These are phyloP conservation scores for Pristionchus entomophagus DNA, from an alignment of 2,888 invertebrate species.

Conservation along the genomic window DNA sequence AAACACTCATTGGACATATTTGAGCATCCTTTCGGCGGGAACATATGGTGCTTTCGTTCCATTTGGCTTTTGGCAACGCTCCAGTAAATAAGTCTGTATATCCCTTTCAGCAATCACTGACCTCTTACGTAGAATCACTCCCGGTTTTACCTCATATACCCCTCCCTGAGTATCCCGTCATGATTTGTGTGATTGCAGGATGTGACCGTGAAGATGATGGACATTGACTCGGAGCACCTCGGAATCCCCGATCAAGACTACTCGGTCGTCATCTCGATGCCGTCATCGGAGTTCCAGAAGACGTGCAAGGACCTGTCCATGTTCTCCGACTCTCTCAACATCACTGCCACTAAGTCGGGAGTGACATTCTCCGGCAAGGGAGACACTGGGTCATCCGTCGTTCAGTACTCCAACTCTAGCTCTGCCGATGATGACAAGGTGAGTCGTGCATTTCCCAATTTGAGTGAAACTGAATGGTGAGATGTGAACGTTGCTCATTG, in stretches of 20 bases:
- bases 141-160: too few species aligned
- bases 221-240: slow-evolving; percentile 97
- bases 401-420: slow-evolving; percentile 65
- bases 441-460: neutral
- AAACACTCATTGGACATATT: too few species aligned
- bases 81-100: too few species aligned
- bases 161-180: too few species aligned
- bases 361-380: slow-evolving; percentile 86
- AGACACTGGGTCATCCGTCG: slow-evolving; percentile 85
- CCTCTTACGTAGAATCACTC: too few species aligned
- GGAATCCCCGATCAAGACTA: slow-evolving; percentile 98
- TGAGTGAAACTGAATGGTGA: neutral
- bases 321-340: slow-evolving; percentile 97
- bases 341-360: slow-evolving; percentile 88
- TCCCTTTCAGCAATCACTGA: too few species aligned
- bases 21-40: too few species aligned
- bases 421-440: slow-evolving; percentile 62
- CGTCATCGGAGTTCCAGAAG: slow-evolving; percentile 88
- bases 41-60: too few species aligned
- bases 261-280: slow-evolving; percentile 95
- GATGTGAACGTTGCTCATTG: neutral
- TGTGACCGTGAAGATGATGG: slow-evolving; percentile 92
- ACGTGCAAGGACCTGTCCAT: slow-evolving; percentile 96
- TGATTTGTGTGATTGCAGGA: slow-evolving; percentile 83
- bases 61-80: too few species aligned